Conservation (phyloP, 2,113 vertebrate species). For the Atrichornis clamosus region DNA sequence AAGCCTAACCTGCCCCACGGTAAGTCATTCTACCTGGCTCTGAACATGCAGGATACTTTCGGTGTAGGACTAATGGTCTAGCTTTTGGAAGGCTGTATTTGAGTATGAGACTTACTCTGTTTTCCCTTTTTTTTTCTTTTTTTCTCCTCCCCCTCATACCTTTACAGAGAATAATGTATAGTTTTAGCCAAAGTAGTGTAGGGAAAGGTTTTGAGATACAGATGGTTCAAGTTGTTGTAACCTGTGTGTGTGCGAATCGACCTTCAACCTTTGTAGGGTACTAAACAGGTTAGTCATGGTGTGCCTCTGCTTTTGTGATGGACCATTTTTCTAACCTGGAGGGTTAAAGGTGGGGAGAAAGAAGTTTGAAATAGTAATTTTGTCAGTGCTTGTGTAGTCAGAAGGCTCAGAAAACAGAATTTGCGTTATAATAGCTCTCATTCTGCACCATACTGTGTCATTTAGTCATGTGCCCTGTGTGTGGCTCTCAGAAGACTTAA, state of each 20-base stretch:
- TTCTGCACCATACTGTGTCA: neutral
- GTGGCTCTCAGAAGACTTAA: neutral
- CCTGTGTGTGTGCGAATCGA: neutral
- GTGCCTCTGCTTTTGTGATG: neutral
- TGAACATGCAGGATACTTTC: neutral
- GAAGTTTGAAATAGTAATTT: neutral
- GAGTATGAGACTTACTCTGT: neutral
- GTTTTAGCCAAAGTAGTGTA: neutral
- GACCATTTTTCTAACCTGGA: neutral
- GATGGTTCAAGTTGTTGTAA: neutral
- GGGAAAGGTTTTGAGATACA: neutral
- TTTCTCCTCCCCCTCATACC: fast-evolving
- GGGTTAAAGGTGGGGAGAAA: neutral
- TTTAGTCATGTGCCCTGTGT: neutral
- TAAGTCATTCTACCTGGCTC: neutral
- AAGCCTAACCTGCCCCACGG: neutral
- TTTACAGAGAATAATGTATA: neutral
- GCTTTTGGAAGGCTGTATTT: neutral
- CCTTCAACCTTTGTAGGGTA: neutral
- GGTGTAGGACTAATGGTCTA: neutral
- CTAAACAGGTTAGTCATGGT: neutral
- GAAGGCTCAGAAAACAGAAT: neutral
- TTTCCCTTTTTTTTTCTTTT: neutral
- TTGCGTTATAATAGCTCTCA: neutral
- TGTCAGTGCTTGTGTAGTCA: neutral